Evolutionary conservation across 2,113 vertebrate species (phyloP).

Genomic region (Colossoma macropomum): DNA sequence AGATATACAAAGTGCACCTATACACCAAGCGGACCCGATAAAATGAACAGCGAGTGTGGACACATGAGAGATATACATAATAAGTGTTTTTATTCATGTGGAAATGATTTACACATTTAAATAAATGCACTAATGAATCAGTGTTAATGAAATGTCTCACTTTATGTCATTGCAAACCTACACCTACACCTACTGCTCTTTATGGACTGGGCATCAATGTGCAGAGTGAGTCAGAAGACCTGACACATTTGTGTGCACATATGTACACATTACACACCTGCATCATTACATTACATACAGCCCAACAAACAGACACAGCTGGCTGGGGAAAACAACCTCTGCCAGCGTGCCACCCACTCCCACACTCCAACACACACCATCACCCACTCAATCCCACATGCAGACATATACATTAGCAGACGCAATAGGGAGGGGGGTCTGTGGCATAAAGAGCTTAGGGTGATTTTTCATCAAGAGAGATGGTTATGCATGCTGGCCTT

Average conservation of each 20-base stretch:
- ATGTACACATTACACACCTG: background rate
- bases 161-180: no score
- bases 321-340: background rate
- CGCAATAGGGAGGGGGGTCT: background rate
- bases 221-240: no score
- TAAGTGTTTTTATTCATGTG: no score
- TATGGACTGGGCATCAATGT: no score
- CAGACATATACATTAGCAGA: slow-evolving; percentile 2
- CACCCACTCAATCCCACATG: background rate
- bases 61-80: no score
- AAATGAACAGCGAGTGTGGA: no score
- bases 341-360: background rate
- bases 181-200: no score
- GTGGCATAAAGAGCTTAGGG: slow-evolving; percentile 28
- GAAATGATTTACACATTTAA: no score
- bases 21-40: no score
- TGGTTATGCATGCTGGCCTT: background rate
- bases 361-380: slow-evolving; percentile 1
- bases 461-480: slow-evolving; percentile 13
- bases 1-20: no score
- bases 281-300: background rate
- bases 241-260: background rate
- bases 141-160: no score
- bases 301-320: background rate
- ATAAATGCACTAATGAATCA: no score